These are phyloP conservation scores for Zele albiditarsus DNA, from an alignment of 2,888 invertebrate genomes.

Conservation along the genomic window DNA sequence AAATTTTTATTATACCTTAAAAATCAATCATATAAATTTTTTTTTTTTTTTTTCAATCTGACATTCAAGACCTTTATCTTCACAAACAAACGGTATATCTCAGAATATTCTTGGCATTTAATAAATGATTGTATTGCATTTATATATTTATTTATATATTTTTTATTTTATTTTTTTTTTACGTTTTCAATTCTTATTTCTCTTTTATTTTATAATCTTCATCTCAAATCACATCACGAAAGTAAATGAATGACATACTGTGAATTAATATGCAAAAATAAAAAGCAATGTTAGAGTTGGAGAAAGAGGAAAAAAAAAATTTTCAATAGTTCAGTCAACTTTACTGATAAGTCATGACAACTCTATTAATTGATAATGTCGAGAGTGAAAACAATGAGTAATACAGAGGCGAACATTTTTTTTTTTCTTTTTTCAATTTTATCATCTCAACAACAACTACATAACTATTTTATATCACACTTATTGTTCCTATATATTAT, in stretches of 20 bases:
- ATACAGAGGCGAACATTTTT: no score
- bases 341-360: background rate
- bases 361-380: background rate
- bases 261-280: background rate
- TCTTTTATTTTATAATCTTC: background rate
- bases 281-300: background rate
- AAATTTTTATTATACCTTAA: background rate
- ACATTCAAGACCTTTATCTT: constrained; percentile 7
- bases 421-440: no score
- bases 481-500: no score
- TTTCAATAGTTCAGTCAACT: background rate
- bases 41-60: constrained; percentile 37
- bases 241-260: background rate
- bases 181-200: background rate
- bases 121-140: constrained; percentile 3
- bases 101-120: background rate
- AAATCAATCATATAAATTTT: background rate
- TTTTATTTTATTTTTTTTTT: background rate
- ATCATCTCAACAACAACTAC: no score
- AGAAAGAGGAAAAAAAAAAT: background rate
- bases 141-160: background rate
- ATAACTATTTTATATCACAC: no score
- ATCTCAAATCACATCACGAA: background rate
- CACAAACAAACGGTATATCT: background rate
- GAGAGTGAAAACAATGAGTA: no score